A percentile compares a stretch with the other conserved stretches of the same genome.
These are phyloP conservation scores for Chalcis sispes DNA, from an alignment of 2,888 invertebrate species.

Conservation along the genomic window DNA sequence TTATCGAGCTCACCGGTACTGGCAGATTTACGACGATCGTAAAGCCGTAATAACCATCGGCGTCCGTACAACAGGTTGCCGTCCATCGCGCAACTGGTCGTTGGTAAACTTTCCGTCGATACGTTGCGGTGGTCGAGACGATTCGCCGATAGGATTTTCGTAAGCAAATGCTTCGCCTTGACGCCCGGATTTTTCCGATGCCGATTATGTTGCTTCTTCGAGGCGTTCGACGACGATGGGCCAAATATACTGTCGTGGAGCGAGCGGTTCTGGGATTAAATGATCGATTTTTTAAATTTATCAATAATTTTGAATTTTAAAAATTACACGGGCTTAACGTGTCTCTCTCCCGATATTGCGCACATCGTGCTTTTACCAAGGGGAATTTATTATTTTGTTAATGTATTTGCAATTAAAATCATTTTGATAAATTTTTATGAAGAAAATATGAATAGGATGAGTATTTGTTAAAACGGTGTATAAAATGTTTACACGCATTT, in stretches of 20 bases:
- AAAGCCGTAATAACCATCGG: constrained; percentile 58
- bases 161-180: constrained; percentile 57
- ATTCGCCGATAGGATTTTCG: constrained; percentile 53
- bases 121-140: constrained; percentile 66
- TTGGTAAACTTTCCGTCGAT: constrained; percentile 71
- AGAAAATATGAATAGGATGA: too few relatives aligned
- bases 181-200: background rate
- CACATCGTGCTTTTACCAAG: too few relatives aligned
- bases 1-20: constrained; percentile 71
- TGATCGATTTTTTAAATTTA: too few relatives aligned
- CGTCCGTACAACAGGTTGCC: constrained; percentile 55
- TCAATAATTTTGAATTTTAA: too few relatives aligned
- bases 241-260: constrained; percentile 52
- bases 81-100: constrained; percentile 52
- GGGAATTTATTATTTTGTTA: too few relatives aligned
- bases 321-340: too few relatives aligned
- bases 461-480: too few relatives aligned
- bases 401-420: too few relatives aligned
- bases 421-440: too few relatives aligned
- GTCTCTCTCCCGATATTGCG: too few relatives aligned
- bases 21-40: constrained; percentile 71
- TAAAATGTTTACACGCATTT: too few relatives aligned
- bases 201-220: background rate
- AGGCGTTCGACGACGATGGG: background rate
- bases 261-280: constrained; percentile 17